A percentile compares a stretch with the other conserved stretches of the same genome.
These are phyloP conservation scores for Drosophila fungiperda DNA, from an alignment of 2,888 invertebrate genomes.

Conservation along the genomic window DNA sequence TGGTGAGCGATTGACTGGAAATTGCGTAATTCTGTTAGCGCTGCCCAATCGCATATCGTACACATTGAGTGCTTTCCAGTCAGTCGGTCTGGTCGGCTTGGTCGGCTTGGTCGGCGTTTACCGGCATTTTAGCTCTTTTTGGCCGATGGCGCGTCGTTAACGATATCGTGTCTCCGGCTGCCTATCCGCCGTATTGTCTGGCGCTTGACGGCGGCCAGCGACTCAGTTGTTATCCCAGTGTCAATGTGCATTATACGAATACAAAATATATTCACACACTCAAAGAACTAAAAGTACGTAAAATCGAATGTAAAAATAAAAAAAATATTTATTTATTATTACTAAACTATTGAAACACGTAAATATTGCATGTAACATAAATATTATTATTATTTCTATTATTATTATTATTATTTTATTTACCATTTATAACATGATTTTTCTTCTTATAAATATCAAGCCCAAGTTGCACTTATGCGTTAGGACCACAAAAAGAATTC, in stretches of 20 bases:
- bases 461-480: not conserved
- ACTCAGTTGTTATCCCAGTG: conserved; percentile 57
- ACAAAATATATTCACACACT: conserved; percentile 4
- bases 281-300: conserved; percentile 23
- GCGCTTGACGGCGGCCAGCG: conserved; percentile 17
- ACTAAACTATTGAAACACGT: not conserved
- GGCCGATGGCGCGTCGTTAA: conserved; percentile 5
- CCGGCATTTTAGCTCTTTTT: conserved; percentile 14
- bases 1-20: conserved; percentile 58
- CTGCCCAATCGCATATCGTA: conserved; percentile 50
- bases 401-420: not conserved
- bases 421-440: not conserved
- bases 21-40: conserved; percentile 77
- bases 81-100: conserved; percentile 10
- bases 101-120: conserved; percentile 28
- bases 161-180: conserved; percentile 18
- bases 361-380: not conserved
- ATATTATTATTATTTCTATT: not conserved
- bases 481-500: not conserved
- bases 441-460: not conserved
- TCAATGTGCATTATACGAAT: conserved; percentile 46
- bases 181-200: conserved; percentile 36
- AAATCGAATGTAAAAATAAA: not conserved
- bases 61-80: conserved; percentile 49
- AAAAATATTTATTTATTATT: no score